Evolutionary conservation across 2,888 invertebrate genomes (phyloP), one percentile per base, ranked within the genome.

Genomic region (Oscheius sp.): DNA sequence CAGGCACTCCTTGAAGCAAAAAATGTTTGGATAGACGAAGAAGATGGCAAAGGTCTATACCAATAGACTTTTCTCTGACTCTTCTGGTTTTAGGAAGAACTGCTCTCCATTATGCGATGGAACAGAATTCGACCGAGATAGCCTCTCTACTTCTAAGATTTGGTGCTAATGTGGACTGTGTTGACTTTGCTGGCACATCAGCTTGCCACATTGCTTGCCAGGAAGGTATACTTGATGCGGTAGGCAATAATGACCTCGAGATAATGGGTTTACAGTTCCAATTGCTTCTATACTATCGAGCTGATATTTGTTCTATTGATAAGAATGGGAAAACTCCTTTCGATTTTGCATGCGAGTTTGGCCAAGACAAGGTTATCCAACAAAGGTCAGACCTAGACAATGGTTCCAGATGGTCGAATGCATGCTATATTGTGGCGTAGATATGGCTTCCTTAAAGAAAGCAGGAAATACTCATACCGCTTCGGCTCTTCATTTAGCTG

Each of bases 261-360:
- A 46, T 42, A 61, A 42, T 45, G 48, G n/a, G 64, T 31, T 64
- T 64, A 65, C 58, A 89, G 89, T 87, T 88, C 25, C 87, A 87
- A 52, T 76, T 88, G 48, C 79, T 89, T 33, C 72, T 89, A 63
- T 83, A 87, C 50, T 87, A 88, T 71, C 87, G 88, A 71, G 88
- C 87, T 0, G 87, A 88, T 72, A 87, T 88, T 4, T 86, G 86
- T 8, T 76, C 87, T 4, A 78, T 84, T 37, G 88, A 89, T 80
- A 87, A 87, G 55, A 84, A 86, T 31, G 83, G 86, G 50, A 87
- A 87, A 75, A 88, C 89, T 1, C 87, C 89, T 0, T 85, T 89
- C 15, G 89, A 89, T 76, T 77, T 89, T 58, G 89, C 89, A 48
- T 88, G 89, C 76, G 89, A 89, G 76, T 88, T 88, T 76, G 89